Conservation (phyloP, 2,888 invertebrate species). For the Drosophila meridionalis region DNA sequence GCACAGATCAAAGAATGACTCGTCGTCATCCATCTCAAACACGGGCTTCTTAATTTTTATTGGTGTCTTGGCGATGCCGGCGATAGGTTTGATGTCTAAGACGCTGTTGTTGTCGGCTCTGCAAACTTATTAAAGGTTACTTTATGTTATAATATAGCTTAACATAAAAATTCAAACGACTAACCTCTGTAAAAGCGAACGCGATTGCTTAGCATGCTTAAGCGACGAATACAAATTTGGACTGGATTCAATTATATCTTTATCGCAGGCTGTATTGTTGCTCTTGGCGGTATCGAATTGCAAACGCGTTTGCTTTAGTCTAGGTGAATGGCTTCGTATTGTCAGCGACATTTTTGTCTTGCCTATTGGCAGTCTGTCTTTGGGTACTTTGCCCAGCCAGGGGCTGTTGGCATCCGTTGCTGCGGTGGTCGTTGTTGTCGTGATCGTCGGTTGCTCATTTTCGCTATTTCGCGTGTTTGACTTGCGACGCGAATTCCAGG, state of each 20-base stretch:
- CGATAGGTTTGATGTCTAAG: slow-evolving; percentile 29
- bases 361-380: slow-evolving; percentile 14
- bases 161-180: background rate
- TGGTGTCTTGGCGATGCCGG: slow-evolving; percentile 6
- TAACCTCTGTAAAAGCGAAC: slow-evolving; percentile 69
- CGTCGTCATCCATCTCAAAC: slow-evolving; percentile 64
- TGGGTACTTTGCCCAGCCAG: slow-evolving; percentile 58
- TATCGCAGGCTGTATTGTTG: slow-evolving; percentile 36
- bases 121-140: slow-evolving; percentile 66
- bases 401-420: background rate
- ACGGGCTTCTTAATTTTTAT: slow-evolving; percentile 30
- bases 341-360: slow-evolving; percentile 63
- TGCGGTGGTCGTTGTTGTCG: slow-evolving; percentile 2
- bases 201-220: slow-evolving; percentile 57
- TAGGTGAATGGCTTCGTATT: slow-evolving; percentile 46
- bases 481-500: slow-evolving; percentile 42
- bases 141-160: slow-evolving; percentile 17
- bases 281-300: slow-evolving; percentile 53
- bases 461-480: slow-evolving; percentile 49
- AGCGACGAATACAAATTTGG: slow-evolving; percentile 67
- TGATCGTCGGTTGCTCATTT: slow-evolving; percentile 50
- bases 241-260: slow-evolving; percentile 78
- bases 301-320: slow-evolving; percentile 74
- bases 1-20: slow-evolving; percentile 43
- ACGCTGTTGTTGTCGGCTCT: slow-evolving; percentile 64